Percentiles rank a stretch among this genome's conserved stretches.
Conservation (phyloP, 1,140 invertebrate genomes). For the Temnothorax nylanderi region DNA sequence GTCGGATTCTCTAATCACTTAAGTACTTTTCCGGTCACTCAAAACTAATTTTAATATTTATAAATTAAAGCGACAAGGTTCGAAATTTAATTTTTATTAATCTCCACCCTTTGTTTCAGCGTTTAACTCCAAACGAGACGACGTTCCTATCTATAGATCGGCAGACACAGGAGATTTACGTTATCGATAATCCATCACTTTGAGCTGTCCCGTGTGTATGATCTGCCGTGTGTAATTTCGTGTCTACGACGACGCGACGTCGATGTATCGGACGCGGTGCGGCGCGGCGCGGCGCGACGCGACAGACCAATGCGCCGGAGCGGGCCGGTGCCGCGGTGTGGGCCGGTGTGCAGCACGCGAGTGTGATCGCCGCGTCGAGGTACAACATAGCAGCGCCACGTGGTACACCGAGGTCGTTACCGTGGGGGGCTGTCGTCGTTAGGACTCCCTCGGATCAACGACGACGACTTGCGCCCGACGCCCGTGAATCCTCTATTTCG, state of each 20-base stretch:
- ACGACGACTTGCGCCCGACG: not conserved
- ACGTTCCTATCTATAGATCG: not conserved
- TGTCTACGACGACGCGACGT: not conserved
- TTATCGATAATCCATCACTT: conserved; percentile 26
- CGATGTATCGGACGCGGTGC: not conserved
- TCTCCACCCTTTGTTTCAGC: not conserved
- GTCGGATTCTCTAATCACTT: not conserved
- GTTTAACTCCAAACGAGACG: not conserved
- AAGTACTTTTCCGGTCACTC: not conserved
- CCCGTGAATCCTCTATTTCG: not conserved
- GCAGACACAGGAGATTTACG: not conserved
- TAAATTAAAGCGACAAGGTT: not conserved
- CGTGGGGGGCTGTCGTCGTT: conserved; percentile 25
- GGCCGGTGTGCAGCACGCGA: conserved; percentile 64
- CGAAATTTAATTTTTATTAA: not conserved
- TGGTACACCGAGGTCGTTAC: conserved; percentile 74
- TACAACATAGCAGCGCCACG: conserved; percentile 68
- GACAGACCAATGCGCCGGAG: conserved; percentile 39
- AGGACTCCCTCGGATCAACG: conserved; percentile 8
- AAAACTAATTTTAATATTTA: conserved; percentile 2
- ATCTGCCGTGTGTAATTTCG: conserved; percentile 18
- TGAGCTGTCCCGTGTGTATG: not conserved
- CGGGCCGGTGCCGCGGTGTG: too few relatives aligned
- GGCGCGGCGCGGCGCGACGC: not conserved
- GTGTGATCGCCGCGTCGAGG: conserved; percentile 51